phyloP scores from a whole-genome alignment of 1,140 invertebrate genomes.

The Pentalonia nigronervosa region DNA sequence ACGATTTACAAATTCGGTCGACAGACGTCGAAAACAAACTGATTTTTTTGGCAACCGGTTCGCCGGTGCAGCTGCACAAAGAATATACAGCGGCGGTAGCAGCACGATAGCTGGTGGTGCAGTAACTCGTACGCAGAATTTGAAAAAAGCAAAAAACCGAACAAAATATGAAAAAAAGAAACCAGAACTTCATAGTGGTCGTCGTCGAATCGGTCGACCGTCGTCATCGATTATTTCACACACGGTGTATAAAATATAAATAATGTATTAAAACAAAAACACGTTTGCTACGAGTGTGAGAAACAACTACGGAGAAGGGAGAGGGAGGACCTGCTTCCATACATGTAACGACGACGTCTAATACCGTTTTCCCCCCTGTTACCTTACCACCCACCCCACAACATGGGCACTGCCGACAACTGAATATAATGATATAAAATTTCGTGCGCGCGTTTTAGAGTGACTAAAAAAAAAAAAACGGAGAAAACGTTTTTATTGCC shows the following conservation, averaged over 20 bases:
- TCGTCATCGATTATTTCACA: constrained; percentile 28
- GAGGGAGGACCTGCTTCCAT: neutral
- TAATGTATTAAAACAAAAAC: constrained; percentile 28
- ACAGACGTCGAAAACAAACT: neutral
- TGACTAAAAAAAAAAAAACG: neutral
- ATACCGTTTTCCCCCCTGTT: neutral
- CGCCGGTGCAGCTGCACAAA: neutral
- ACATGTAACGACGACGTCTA: constrained; percentile 3
- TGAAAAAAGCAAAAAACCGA: neutral
- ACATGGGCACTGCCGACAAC: neutral
- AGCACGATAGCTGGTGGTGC: neutral
- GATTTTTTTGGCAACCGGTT: neutral
- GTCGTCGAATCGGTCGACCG: neutral
- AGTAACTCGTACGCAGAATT: neutral
- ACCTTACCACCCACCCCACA: neutral
- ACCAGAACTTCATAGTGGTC: neutral
- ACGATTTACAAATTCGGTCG: neutral
- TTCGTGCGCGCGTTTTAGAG: neutral
- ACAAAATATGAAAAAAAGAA: neutral
- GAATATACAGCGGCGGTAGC: neutral
- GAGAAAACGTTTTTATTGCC: constrained; percentile 14
- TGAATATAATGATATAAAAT: neutral
- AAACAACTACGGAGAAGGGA: neutral
- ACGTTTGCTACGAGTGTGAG: constrained; percentile 18
- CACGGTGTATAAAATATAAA: constrained; percentile 27